These are phyloP conservation scores for Venustaconcha ellipsiformis DNA, from an alignment of 1,140 invertebrate genomes.

Conservation along the genomic window DNA sequence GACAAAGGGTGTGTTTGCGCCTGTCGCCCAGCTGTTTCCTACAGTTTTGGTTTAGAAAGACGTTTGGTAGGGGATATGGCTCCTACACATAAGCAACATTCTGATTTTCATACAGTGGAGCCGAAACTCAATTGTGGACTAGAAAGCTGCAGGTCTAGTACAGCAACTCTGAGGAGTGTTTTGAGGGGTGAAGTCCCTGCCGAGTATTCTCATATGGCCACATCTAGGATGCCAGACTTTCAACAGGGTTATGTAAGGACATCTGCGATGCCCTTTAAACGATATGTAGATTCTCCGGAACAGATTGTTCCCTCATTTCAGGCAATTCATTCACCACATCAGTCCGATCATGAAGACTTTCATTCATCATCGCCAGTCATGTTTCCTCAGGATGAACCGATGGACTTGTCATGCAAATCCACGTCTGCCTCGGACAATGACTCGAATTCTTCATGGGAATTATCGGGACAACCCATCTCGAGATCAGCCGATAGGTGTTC, in stretches of 20 bases:
- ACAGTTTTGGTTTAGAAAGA: too few relatives aligned
- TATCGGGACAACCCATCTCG: not conserved
- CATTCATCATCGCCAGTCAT: constrained; percentile 22
- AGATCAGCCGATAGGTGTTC: constrained; percentile 15
- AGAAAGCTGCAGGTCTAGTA: too few relatives aligned
- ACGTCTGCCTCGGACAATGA: constrained; percentile 12
- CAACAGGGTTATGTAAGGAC: constrained; percentile 29
- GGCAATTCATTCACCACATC: not conserved
- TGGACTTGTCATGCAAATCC: constrained; percentile 45
- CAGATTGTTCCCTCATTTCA: not conserved
- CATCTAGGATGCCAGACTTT: constrained; percentile 4
- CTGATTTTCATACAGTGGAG: too few relatives aligned
- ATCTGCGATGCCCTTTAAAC: constrained; percentile 1
- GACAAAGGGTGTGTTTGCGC: too few relatives aligned
- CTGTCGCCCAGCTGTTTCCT: too few relatives aligned
- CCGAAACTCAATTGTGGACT: too few relatives aligned
- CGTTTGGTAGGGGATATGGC: too few relatives aligned
- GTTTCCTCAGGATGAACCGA: constrained; percentile 42
- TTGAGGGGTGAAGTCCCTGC: constrained; percentile 57
- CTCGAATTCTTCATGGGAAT: not conserved
- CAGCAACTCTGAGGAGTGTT: constrained; percentile 54
- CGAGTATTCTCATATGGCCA: constrained; percentile 55
- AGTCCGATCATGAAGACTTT: constrained; percentile 7
- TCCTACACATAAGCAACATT: too few relatives aligned
- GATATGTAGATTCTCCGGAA: constrained; percentile 1